Evolutionary conservation across 2,888 invertebrate genomes (phyloP), one percentile per base, ranked within the genome.

Genomic region (Thereva unica): DNA sequence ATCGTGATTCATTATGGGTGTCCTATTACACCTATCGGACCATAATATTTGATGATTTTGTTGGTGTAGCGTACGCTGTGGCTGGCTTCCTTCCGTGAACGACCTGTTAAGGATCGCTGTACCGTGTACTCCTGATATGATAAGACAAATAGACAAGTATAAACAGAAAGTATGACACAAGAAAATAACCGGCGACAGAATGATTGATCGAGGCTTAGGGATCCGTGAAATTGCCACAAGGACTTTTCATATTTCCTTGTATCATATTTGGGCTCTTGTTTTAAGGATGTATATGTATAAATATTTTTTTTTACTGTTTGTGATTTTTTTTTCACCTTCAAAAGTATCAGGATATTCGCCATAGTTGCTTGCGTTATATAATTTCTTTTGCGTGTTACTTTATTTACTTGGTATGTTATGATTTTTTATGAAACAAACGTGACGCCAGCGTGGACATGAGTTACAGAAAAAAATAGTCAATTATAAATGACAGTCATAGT

Each of bases 201-300:
- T 67, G 69, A 69, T 69, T 69, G 69, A 69, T 69, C 50, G 69
- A 69, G 64, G 67, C 52, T 61, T 44, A 64, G 54, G 61, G 64
- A 61, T 67, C 67, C 69, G 56, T 69, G 69, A 69, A 69, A 69
- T 69, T 69, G 69, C 56, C 23, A 47, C 10, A 1, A 34, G 59
- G 23, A 23, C 35, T 41, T 56, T 23, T 23, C 23, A 23, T 23
- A 23, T 23, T 23, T 23, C 23, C 23, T 23, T 23, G 23, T 23
- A 23, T 23, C 23, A 23, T 23, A 23, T 23, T 23, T 23, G 23
- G 23, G 23, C 23, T 23, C 23, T 23, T 23, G 23, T 23, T 23
- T 23, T 23, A 23, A 23, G 23, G 23, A 23, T 23, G 23, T 23
- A 23, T 23, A 23, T 2, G 23, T 23, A 23, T n/a, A 23, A 23